Evolutionary conservation across 2,888 invertebrate species (phyloP), one percentile per base, ranked within the genome.

Genomic region (Eupithecia vulgata): DNA sequence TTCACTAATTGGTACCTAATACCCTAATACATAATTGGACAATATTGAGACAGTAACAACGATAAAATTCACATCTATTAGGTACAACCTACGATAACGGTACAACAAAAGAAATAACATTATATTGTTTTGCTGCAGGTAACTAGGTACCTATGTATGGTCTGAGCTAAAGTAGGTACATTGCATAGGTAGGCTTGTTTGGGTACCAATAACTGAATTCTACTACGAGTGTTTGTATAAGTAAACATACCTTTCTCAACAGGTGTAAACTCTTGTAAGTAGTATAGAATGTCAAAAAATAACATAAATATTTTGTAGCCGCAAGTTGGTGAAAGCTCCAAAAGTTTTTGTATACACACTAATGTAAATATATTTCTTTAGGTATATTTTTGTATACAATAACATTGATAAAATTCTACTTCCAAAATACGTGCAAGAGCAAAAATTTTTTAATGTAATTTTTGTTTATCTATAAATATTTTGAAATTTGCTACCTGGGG

Each of bases 351-450:
- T 57, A 25, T 62, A 37, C 1, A 4, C 25, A 64, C 4, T 21
- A 21, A 35, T 64, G n/a, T 40, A 64, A 40, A 37, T 62, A 62
- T 8, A 35, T 35, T 62, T 34, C 5, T 30, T 30, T 34, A 30
- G 30, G 30, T 30, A 17, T n/a, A 52, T 52, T 52, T 62, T 62
- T 64, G 64, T 64, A 64, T 64, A 64, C 35, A 68, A n/a, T 65
- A 71, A 57, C 40, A 59, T 45, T 34, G 7, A 66, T 70, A 70
- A 59, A 70, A n/a, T 42, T 57, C 35, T 35, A n/a, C 37, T 0
- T 64, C 64, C n/a, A 35, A 64, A 64, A 57, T 62, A 34, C 17
- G 25, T 13, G 5, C 1, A 17, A 35, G 35, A 34, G 15, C 4
- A 8, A 3, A 15, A 52, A 30, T 10, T 1, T 59, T 13, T 4